A percentile compares a stretch with the other conserved stretches of the same genome.
phyloP scores from a whole-genome alignment of 2,113 vertebrate genomes.

The Terrapene triunguis region DNA sequence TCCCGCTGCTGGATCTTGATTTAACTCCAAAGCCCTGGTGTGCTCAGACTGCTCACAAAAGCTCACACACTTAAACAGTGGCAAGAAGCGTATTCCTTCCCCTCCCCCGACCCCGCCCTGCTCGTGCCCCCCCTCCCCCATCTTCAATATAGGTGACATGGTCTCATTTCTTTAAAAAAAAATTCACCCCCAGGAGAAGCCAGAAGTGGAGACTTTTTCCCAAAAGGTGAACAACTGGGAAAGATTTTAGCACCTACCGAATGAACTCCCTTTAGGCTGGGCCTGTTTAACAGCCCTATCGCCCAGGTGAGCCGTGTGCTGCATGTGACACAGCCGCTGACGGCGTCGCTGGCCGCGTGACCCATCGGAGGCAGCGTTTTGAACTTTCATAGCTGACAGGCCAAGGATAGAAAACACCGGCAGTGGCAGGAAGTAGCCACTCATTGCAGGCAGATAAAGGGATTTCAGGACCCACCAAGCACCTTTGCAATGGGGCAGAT shows the following conservation, averaged over 20 bases:
- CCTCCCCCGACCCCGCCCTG: no score
- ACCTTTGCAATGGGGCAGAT: neutral
- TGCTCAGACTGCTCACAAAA: neutral
- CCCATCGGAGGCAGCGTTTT: neutral
- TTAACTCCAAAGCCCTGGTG: neutral
- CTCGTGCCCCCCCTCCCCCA: fast-evolving
- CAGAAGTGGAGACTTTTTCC: no score
- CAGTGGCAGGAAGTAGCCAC: neutral
- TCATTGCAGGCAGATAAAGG: neutral
- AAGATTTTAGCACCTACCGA: no score
- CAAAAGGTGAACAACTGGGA: no score
- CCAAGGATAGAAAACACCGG: neutral
- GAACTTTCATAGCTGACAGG: neutral
- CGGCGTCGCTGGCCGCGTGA: neutral
- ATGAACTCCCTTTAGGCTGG: no score
- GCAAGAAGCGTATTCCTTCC: neutral
- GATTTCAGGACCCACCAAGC: neutral
- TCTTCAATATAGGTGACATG: no score
- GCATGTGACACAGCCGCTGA: no score
- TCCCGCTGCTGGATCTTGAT: neutral
- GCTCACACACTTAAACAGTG: neutral
- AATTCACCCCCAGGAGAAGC: no score
- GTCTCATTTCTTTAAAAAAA: neutral
- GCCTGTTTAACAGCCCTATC: no score
- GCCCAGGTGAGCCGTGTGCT: no score